phyloP scores from a whole-genome alignment of 2,113 vertebrate species.

The Oxyruncus cristatus region DNA sequence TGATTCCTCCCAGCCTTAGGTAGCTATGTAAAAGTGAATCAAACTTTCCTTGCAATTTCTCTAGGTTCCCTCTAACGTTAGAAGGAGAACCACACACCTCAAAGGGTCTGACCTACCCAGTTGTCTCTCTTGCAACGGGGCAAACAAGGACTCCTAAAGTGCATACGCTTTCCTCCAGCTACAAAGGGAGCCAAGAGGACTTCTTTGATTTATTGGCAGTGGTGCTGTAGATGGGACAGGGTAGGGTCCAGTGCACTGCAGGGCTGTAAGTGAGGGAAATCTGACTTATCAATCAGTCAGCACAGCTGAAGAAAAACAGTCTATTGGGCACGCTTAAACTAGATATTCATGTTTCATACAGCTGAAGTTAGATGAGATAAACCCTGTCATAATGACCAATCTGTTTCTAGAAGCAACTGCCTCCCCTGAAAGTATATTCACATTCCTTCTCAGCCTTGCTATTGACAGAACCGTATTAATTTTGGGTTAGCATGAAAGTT shows the following conservation, averaged over 20 bases:
- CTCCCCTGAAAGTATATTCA: neutral
- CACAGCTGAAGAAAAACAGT: neutral
- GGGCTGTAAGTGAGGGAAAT: neutral
- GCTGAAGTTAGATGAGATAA: neutral
- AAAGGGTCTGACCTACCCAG: neutral
- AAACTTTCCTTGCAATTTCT: neutral
- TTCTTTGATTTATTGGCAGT: neutral
- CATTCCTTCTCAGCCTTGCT: neutral
- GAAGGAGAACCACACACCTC: neutral
- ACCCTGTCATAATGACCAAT: neutral
- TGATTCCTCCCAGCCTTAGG: neutral
- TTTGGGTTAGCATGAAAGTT: neutral
- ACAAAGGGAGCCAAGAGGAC: neutral
- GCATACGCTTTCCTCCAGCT: neutral
- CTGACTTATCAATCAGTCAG: neutral
- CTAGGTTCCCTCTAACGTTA: neutral
- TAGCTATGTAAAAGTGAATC: neutral
- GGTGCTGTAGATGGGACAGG: neutral
- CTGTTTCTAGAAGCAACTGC: neutral
- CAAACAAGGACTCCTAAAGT: neutral
- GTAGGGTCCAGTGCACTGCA: neutral
- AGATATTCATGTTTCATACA: fast-evolving
- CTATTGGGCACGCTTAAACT: neutral
- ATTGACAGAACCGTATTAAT: neutral
- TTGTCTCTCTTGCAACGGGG: neutral